phyloP scores from a whole-genome alignment of 2,888 invertebrate genomes.

The Harmothoe impar region DNA sequence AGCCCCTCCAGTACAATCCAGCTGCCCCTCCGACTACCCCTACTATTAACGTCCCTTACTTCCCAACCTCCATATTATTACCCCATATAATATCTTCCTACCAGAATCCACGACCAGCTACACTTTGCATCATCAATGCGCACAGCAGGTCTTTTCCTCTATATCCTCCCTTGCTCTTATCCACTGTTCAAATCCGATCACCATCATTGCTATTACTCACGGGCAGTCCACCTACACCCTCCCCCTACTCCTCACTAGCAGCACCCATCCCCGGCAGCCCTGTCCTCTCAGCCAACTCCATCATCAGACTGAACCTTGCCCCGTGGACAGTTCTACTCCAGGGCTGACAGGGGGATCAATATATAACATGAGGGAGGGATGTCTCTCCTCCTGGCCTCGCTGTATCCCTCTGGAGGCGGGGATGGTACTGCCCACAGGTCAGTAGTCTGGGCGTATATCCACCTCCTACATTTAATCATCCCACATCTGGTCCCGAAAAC shows the following conservation, averaged over 20 bases:
- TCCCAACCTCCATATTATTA: no score
- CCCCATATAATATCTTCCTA: no score
- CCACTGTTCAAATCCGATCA: neutral
- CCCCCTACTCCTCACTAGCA: neutral
- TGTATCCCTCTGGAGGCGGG: slow-evolving; percentile 8
- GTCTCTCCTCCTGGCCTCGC: neutral
- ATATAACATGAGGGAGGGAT: neutral
- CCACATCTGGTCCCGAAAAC: neutral
- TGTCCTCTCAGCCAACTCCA: neutral
- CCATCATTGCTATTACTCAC: slow-evolving; percentile 10
- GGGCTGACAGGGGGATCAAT: slow-evolving; percentile 41
- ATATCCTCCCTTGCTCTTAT: neutral
- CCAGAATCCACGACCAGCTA: no score
- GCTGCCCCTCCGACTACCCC: no score
- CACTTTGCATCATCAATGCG: no score
- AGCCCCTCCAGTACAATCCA: no score
- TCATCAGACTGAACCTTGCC: slow-evolving; percentile 33
- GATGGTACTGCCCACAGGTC: neutral
- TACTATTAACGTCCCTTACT: no score
- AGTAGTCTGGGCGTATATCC: neutral
- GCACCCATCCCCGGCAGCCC: neutral
- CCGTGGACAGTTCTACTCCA: neutral
- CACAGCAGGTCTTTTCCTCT: neutral
- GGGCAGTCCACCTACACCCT: neutral
- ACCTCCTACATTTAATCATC: slow-evolving; percentile 8